Evolutionary conservation across 2,888 invertebrate species (phyloP).

Genomic region (Epirrhoe alternata): DNA sequence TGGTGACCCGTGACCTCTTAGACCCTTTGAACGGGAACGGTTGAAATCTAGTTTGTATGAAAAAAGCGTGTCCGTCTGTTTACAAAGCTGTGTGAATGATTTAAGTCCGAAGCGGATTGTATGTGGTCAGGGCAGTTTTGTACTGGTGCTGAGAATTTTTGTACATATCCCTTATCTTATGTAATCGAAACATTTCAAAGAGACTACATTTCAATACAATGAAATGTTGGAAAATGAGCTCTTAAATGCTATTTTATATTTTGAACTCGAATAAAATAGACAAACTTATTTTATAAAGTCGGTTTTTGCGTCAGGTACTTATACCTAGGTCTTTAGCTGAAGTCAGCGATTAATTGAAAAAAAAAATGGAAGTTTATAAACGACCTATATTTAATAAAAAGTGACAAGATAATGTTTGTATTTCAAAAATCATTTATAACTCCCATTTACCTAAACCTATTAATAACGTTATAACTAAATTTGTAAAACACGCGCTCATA

Average conservation of each 20-base stretch:
- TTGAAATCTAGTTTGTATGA: slow-evolving; percentile 78
- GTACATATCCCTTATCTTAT: slow-evolving; percentile 19
- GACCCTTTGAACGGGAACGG: slow-evolving; percentile 70
- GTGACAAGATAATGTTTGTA: neutral
- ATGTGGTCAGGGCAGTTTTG: slow-evolving; percentile 63
- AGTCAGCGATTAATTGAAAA: too few species aligned
- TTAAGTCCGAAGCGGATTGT: slow-evolving; percentile 63
- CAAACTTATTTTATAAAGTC: neutral
- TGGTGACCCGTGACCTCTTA: slow-evolving; percentile 76
- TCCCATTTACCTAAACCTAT: slow-evolving; percentile 59
- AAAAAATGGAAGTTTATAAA: too few species aligned
- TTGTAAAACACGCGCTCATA: slow-evolving; percentile 52
- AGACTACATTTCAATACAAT: slow-evolving; percentile 6
- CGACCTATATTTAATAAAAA: neutral
- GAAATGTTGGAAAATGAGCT: neutral
- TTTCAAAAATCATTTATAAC: slow-evolving; percentile 63
- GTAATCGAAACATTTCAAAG: slow-evolving; percentile 10
- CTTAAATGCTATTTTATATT: too few species aligned
- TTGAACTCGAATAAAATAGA: neutral
- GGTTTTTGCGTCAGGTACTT: neutral
- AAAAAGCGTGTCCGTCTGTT: slow-evolving; percentile 74
- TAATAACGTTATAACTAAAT: slow-evolving; percentile 64
- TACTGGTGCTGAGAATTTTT: slow-evolving; percentile 21
- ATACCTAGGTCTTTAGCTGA: too few species aligned
- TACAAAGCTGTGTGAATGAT: slow-evolving; percentile 64